A percentile compares a stretch with the other conserved stretches of the same genome.
These are phyloP conservation scores for Sabellastarte sp. DNA, from an alignment of 2,888 invertebrate species.

Conservation along the genomic window DNA sequence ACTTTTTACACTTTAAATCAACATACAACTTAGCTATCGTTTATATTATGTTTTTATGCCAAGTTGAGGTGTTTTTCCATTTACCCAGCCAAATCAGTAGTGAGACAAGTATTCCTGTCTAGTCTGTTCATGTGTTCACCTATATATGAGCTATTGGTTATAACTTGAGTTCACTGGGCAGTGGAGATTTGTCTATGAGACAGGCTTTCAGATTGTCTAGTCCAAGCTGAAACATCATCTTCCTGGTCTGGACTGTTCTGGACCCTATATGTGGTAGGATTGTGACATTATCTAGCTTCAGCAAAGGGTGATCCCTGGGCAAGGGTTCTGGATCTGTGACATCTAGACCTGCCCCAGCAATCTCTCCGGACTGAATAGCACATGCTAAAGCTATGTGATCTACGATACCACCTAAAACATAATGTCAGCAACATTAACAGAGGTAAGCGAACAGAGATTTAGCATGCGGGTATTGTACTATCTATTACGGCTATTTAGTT, in stretches of 20 bases:
- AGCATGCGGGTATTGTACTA: no score
- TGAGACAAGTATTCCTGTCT: no score
- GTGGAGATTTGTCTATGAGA: background rate
- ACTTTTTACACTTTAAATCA: no score
- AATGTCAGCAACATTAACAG: no score
- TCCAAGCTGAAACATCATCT: background rate
- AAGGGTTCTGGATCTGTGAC: slow-evolving; percentile 90
- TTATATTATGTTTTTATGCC: no score
- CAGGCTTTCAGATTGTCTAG: background rate
- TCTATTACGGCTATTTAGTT: no score
- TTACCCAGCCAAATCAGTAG: no score
- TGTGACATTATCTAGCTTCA: slow-evolving; percentile 45
- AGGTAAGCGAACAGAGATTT: no score
- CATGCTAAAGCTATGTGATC: slow-evolving; percentile 2
- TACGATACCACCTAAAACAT: background rate
- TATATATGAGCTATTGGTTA: no score
- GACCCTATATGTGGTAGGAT: background rate
- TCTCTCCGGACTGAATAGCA: slow-evolving; percentile 67
- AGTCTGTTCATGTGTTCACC: no score
- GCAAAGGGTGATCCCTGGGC: slow-evolving; percentile 74
- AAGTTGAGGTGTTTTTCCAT: no score
- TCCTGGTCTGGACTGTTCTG: background rate
- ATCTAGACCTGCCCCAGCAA: slow-evolving; percentile 84
- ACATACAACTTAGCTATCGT: no score
- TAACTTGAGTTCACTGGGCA: slow-evolving; percentile 1